These are phyloP conservation scores for Labeo calbasu DNA, from an alignment of 2,797 vertebrate genomes.

Conservation along the genomic window DNA sequence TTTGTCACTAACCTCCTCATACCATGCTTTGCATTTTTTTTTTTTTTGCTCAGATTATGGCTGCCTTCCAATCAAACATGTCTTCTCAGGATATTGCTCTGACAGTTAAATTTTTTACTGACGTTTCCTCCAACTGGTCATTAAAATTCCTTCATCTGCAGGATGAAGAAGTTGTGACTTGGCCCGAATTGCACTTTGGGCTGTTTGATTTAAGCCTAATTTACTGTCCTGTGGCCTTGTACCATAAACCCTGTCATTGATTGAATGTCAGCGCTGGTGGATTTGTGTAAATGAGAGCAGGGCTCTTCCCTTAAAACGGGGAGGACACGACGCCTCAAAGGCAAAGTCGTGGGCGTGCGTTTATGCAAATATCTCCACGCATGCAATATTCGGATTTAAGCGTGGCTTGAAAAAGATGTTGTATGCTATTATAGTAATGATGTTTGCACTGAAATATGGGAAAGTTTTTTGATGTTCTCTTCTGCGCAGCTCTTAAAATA, in stretches of 20 bases:
- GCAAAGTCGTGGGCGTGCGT: constrained; percentile 39
- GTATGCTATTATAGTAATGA: constrained; percentile 55
- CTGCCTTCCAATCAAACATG: constrained; percentile 30
- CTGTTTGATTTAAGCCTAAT: constrained; percentile 53
- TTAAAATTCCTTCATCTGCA: constrained; percentile 45
- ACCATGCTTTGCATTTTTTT: background rate
- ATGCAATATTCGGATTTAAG: constrained; percentile 50
- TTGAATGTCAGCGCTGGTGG: constrained; percentile 45
- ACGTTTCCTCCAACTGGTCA: constrained; percentile 1
- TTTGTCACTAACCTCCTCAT: background rate
- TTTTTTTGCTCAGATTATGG: constrained; percentile 44
- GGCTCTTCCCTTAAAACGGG: constrained; percentile 43
- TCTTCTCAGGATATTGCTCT: constrained; percentile 37
- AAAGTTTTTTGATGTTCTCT: constrained; percentile 34
- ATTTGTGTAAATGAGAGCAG: constrained; percentile 50
- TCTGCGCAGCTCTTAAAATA: constrained; percentile 48
- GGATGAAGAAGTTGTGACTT: constrained; percentile 18
- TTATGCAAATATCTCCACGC: constrained; percentile 46
- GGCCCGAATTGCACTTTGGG: constrained; percentile 45
- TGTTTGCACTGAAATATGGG: constrained; percentile 47
- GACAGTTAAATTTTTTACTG: constrained; percentile 26
- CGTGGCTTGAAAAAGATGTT: constrained; percentile 49
- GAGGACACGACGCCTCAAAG: constrained; percentile 40
- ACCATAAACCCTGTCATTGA: constrained; percentile 51
- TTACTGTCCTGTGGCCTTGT: constrained; percentile 49